Percentiles rank a stretch among this genome's conserved stretches.
Evolutionary conservation across 2,888 invertebrate species (phyloP).

Genomic region (Eupelmus urozonus): DNA sequence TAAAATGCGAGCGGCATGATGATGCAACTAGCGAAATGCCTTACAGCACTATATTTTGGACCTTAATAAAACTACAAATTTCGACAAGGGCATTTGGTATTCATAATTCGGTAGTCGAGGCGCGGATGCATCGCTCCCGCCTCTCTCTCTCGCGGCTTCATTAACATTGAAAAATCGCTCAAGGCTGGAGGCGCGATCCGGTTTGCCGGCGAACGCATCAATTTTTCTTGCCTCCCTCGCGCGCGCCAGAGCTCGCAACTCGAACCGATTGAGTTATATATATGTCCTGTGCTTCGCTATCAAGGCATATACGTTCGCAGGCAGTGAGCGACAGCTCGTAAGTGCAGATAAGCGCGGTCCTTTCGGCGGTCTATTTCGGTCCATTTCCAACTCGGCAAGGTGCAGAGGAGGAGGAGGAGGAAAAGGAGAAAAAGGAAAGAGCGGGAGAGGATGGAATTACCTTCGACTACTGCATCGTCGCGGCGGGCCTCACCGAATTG

Average conservation of each 20-base stretch:
- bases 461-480: background rate
- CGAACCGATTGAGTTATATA: constrained; percentile 46
- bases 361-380: too few relatives aligned
- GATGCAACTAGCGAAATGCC: too few relatives aligned
- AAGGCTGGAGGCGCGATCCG: constrained; percentile 65
- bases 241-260: too few relatives aligned
- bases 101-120: too few relatives aligned
- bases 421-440: too few relatives aligned
- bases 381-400: too few relatives aligned
- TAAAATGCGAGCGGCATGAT: background rate
- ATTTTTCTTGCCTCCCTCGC: background rate
- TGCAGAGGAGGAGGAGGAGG: too few relatives aligned
- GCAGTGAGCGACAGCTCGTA: background rate
- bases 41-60: background rate
- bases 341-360: constrained; percentile 13
- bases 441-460: too few relatives aligned
- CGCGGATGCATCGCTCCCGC: too few relatives aligned
- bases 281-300: background rate
- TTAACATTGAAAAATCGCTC: constrained; percentile 71
- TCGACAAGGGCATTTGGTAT: too few relatives aligned
- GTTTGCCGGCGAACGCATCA: constrained; percentile 52
- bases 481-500: too few relatives aligned
- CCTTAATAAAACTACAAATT: background rate
- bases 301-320: constrained; percentile 11
- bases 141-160: constrained; percentile 60